Base-by-base conservation (phyloP, 2,113 vertebrate species). In the Phrynosoma blainvillii region DNA sequence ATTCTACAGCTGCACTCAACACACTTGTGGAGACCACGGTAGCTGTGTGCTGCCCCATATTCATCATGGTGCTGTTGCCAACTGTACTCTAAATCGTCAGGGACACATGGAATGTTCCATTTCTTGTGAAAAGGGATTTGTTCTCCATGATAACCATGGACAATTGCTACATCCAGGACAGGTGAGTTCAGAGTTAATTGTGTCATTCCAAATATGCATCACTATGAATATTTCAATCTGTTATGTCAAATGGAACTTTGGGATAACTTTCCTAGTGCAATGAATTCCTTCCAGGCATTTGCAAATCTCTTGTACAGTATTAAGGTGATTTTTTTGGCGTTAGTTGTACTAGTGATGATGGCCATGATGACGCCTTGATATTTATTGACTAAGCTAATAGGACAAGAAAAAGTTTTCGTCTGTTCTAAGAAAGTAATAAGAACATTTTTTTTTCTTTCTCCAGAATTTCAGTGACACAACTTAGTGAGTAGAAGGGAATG, bases 121-220 rank as follows among this genome's bases (percentile, higher is more conserved):
- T 6, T 83, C 95, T 85, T 99, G 99, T 70, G 92, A 97, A 52
- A 96, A 87, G 54, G 98, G 98, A 12, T 98, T 96, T 27, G 47
- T 92, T 16, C 92, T 98, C 86, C 95, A 32, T 62, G 92, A 96
- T 65, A 92, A 95, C 18, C 95, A 74, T 0, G 97, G 97, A 78
- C 96, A 95, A 85, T 93, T 89, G 66, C 91, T 96, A 86, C 95
- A 42, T 5, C 94, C 95, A 42, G 36, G 75, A 0, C 96, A 98
- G 98, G 99, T 99, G 95, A 95, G 95, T 93, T 4, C 8, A 87
- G 23, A 23, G 9, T 78, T 4, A 0, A 30, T 84, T 74, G 2
- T 62, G 3, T 18, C 18, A 62, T 16, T 62, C 59, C 18, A 18
- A 47, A 52, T 52, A 54, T 3, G 11, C 10, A 25, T 52, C 4